Percentiles rank a stretch among this genome's conserved stretches.
These are phyloP conservation scores for Conopomorpha cramerella DNA, from an alignment of 1,140 invertebrate species.

Conservation along the genomic window DNA sequence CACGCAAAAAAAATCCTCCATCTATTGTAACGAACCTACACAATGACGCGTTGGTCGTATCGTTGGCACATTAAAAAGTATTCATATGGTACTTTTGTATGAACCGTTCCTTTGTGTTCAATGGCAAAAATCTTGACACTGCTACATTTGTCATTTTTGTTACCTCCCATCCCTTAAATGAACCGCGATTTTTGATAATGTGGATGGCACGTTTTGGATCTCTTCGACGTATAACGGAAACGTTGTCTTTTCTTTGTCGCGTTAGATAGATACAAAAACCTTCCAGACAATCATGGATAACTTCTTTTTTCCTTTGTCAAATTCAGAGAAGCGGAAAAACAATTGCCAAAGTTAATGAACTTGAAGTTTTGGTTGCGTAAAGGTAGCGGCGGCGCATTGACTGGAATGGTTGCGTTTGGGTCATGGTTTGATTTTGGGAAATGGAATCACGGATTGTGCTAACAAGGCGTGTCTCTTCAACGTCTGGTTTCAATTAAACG, in stretches of 20 bases:
- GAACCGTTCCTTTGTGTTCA: constrained; percentile 25
- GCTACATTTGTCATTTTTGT: constrained; percentile 29
- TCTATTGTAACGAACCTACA: constrained; percentile 29
- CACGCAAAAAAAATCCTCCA: constrained; percentile 42
- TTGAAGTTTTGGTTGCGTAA: constrained; percentile 13
- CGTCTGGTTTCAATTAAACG: constrained; percentile 47
- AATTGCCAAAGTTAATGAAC: constrained; percentile 41
- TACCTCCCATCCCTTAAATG: constrained; percentile 5
- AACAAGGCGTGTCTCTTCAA: constrained; percentile 25
- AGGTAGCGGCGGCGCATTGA: no score
- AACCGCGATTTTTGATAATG: background rate
- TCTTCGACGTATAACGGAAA: no score
- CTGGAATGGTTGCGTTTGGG: no score
- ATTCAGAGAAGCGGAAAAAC: constrained; percentile 36
- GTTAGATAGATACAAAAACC: no score
- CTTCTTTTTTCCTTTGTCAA: constrained; percentile 17
- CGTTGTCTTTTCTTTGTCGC: no score
- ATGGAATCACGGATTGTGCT: constrained; percentile 24
- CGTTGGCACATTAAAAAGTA: constrained; percentile 57
- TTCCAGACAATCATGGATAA: no score
- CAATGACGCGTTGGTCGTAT: constrained; percentile 48
- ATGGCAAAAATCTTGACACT: constrained; percentile 42
- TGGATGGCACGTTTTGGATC: no score
- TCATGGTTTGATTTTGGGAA: no score
- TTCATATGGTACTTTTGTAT: constrained; percentile 48